These are phyloP conservation scores for Lasioglossum leucozonium DNA, from an alignment of 2,888 invertebrate species.

Conservation along the genomic window DNA sequence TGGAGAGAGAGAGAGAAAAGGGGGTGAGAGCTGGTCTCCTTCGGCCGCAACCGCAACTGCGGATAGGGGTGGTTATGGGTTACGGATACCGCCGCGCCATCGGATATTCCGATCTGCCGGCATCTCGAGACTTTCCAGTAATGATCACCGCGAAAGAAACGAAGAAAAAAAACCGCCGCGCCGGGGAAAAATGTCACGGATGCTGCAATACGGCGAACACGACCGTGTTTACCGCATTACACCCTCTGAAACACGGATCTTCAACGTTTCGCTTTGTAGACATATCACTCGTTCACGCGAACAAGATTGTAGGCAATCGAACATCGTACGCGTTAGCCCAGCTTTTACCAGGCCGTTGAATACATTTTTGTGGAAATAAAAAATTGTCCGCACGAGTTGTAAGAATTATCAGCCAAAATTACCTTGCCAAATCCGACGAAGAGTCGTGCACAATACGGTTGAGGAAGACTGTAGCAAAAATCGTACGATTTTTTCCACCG, in stretches of 20 bases:
- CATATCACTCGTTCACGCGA: not conserved
- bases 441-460: not conserved
- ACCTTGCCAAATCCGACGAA: no score
- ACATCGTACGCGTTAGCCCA: not conserved
- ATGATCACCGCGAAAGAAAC: conserved; percentile 28
- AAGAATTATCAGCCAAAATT: no score
- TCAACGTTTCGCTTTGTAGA: not conserved
- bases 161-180: conserved; percentile 4
- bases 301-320: not conserved
- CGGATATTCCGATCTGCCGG: conserved; percentile 48
- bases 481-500: not conserved
- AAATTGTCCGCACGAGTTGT: not conserved
- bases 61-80: conserved; percentile 61
- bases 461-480: not conserved
- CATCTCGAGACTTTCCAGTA: conserved; percentile 38
- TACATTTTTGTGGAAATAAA: not conserved
- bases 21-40: conserved; percentile 3
- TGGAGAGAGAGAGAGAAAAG: not conserved
- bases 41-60: conserved; percentile 51
- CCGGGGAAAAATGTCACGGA: not conserved
- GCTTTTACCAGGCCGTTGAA: not conserved
- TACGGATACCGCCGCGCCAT: conserved; percentile 49
- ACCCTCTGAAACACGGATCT: not conserved
- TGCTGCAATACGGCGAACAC: not conserved
- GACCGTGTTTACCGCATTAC: not conserved